Conservation (phyloP, 2,888 invertebrate species). For the Malacosoma neustria region DNA sequence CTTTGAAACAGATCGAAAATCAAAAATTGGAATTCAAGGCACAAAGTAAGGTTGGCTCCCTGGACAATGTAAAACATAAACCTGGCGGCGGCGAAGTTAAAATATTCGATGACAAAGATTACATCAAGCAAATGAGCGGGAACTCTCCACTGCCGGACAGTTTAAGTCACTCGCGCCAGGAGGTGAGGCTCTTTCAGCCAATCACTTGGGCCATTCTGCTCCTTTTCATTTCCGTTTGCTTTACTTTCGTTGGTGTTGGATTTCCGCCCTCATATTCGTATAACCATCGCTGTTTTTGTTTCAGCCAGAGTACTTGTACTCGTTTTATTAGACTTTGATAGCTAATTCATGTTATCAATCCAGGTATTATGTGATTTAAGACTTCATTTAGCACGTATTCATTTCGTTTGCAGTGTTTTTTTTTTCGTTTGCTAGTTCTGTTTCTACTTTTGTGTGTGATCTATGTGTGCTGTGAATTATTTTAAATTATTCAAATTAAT, state of each 20-base stretch:
- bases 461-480: slow-evolving; percentile 14
- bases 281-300: slow-evolving; percentile 45
- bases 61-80: slow-evolving; percentile 93
- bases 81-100: slow-evolving; percentile 96
- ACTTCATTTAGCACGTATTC: slow-evolving; percentile 13
- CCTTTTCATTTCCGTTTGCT: slow-evolving; percentile 22
- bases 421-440: slow-evolving; percentile 21
- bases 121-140: slow-evolving; percentile 84
- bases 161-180: slow-evolving; percentile 56
- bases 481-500: slow-evolving; percentile 8
- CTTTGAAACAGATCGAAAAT: slow-evolving; percentile 84
- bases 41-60: slow-evolving; percentile 92
- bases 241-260: slow-evolving; percentile 18
- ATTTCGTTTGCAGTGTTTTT: slow-evolving; percentile 18
- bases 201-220: slow-evolving; percentile 16
- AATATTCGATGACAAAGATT: slow-evolving; percentile 94
- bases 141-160: slow-evolving; percentile 54
- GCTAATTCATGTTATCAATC: slow-evolving; percentile 24
- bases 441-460: slow-evolving; percentile 19
- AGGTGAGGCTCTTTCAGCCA: slow-evolving; percentile 51
- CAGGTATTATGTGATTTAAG: slow-evolving; percentile 12
- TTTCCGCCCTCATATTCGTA: slow-evolving; percentile 21
- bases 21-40: slow-evolving; percentile 95
- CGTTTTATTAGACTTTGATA: slow-evolving; percentile 56
- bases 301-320: slow-evolving; percentile 70